A percentile compares a stretch with the other conserved stretches of the same genome.
Conservation (phyloP, 2,113 vertebrate genomes). For the Ascaphus truei region DNA sequence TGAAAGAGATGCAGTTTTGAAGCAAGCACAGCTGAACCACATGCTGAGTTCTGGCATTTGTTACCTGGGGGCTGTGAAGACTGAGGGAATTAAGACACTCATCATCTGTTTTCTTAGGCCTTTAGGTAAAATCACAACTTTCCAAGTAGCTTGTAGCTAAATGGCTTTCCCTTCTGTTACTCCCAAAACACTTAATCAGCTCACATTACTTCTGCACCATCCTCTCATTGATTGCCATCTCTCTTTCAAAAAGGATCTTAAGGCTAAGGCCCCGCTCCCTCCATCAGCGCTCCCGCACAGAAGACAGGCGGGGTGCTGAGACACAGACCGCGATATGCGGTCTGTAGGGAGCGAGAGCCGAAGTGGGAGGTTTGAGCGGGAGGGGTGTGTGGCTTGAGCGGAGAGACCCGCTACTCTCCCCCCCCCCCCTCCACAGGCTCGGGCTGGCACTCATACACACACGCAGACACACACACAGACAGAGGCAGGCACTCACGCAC, state of each 20-base stretch:
- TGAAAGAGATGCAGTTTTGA: constrained; percentile 1
- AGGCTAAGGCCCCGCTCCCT: too few species aligned
- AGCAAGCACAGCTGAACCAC: neutral
- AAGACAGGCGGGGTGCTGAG: too few species aligned
- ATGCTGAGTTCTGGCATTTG: neutral
- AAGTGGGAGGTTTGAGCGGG: too few species aligned
- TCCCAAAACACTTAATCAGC: constrained; percentile 28
- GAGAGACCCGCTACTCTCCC: too few species aligned
- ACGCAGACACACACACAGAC: too few species aligned
- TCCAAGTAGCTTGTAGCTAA: neutral
- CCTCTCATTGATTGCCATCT: neutral
- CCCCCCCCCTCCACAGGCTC: too few species aligned
- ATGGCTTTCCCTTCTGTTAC: constrained; percentile 25
- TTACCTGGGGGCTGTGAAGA: neutral
- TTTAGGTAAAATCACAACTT: constrained; percentile 22
- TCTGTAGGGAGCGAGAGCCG: too few species aligned
- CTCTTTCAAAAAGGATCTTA: constrained; percentile 13
- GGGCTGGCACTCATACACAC: too few species aligned
- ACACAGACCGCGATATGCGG: too few species aligned
- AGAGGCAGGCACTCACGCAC: too few species aligned
- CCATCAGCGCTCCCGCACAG: too few species aligned
- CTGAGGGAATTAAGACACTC: constrained; percentile 28
- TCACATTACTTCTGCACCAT: neutral
- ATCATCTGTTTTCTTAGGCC: constrained; percentile 25
- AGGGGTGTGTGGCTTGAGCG: too few species aligned